Percentiles rank a stretch among this genome's conserved stretches.
phyloP scores from a whole-genome alignment of 2,113 vertebrate species.

The Neotoma lepida region DNA sequence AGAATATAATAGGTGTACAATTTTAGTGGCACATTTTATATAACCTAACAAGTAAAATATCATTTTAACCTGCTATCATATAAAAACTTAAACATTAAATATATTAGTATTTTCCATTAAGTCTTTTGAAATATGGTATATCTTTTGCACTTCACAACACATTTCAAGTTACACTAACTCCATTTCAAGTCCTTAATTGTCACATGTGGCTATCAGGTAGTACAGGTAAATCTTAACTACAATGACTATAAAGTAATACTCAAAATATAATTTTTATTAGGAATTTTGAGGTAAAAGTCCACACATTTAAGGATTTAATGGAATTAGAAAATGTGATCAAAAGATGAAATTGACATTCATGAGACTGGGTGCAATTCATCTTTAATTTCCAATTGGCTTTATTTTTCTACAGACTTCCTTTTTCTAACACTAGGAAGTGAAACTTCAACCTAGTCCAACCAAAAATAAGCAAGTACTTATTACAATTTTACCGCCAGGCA shows the following conservation, averaged over 20 bases:
- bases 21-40: constrained; percentile 48
- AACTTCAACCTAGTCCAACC: constrained; percentile 51
- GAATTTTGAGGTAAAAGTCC: constrained; percentile 31
- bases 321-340: constrained; percentile 43
- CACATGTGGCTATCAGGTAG: not conserved
- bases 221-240: not conserved
- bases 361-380: constrained; percentile 21
- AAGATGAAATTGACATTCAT: constrained; percentile 26
- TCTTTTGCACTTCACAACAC: constrained; percentile 20
- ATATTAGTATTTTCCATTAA: constrained; percentile 11
- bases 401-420: constrained; percentile 59
- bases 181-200: constrained; percentile 19
- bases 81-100: constrained; percentile 11
- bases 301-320: constrained; percentile 42
- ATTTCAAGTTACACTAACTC: constrained; percentile 33
- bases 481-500: not conserved
- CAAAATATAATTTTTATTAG: constrained; percentile 53
- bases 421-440: constrained; percentile 63
- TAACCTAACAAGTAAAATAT: constrained; percentile 41
- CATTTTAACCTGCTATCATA: constrained; percentile 6
- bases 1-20: not conserved
- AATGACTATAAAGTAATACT: not conserved
- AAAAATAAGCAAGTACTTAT: constrained; percentile 65
- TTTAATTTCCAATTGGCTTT: constrained; percentile 60
- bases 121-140: constrained; percentile 53